Evolutionary conservation across 2,888 invertebrate genomes (phyloP), one percentile per base, ranked within the genome.

Genomic region (Drosophila parthenogenetica): DNA sequence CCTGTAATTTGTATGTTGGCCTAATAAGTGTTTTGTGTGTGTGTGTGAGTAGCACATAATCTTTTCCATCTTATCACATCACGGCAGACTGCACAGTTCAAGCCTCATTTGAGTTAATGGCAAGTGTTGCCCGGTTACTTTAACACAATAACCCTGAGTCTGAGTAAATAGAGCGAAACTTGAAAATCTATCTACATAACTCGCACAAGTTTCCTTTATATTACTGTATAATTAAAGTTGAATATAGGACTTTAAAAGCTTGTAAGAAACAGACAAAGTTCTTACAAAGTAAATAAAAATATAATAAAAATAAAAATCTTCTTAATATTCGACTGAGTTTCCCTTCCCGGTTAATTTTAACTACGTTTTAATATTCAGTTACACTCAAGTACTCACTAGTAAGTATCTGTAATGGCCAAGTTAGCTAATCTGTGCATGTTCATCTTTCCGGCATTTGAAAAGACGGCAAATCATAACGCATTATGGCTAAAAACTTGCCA

Each of bases 401-500:
- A 3, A 14, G 42, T 42, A 10, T 17, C 17, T 42, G 13, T 13
- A 32, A 55, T 57, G 22, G 5, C 14, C 32, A 13, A 42, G 55
- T 42, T 8, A 3, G 40, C 50, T 77, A 77, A 83, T 88, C 83
- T 69, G 29, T 16, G 61, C 66, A 39, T 62, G 77, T 77, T 82
- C 77, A 84, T 84, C 83, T 84, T 84, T 84, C 77, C 89, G 87
- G 80, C 77, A 79, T 71, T 76, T 68, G 88, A 46, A 61, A 67
- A 75, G 66, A 70, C 69, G 51, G 67, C 73, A 65, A 82, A 86
- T 88, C 83, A 83, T 88, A 83, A 86, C 83, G 86, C 88, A 88
- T 88, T 83, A 79, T 60, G 40, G 63, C 42, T 62, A 37, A 67
- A 65, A 75, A 68, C 54, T 57, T 55, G 67, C 50, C 50, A 37